A percentile compares a stretch with the other conserved stretches of the same genome.
phyloP scores from a whole-genome alignment of 2,113 vertebrate genomes.

The Petrocephalus zakoni region DNA sequence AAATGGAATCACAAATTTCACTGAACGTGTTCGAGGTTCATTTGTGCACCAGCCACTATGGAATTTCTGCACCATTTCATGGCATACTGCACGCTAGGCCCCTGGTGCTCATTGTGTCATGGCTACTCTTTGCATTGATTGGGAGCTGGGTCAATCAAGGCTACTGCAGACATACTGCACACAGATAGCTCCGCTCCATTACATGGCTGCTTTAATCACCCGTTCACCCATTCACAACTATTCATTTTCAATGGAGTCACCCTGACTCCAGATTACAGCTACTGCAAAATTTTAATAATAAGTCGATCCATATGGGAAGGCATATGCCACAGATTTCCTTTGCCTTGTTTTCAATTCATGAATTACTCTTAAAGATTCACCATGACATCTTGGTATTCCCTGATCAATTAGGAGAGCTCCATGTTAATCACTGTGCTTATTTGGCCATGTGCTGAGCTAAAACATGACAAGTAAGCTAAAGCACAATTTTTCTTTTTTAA shows the following conservation, averaged over 20 bases:
- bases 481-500: neutral
- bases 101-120: slow-evolving; percentile 24
- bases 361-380: neutral
- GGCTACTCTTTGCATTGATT: slow-evolving; percentile 22
- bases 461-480: neutral
- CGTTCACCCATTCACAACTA: neutral
- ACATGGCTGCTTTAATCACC: neutral
- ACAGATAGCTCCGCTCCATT: slow-evolving; percentile 13
- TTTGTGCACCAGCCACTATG: slow-evolving; percentile 30
- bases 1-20: slow-evolving; percentile 34
- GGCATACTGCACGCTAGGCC: slow-evolving; percentile 27
- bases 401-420: neutral
- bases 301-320: neutral
- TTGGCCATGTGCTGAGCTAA: neutral
- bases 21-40: slow-evolving; percentile 28
- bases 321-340: neutral
- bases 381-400: neutral
- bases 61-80: slow-evolving; percentile 33
- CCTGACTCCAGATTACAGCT: neutral
- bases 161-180: slow-evolving; percentile 8
- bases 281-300: neutral
- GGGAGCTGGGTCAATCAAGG: slow-evolving; percentile 31
- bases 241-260: neutral
- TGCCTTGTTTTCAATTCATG: neutral
- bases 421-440: neutral